These are phyloP conservation scores for Leiothrix lutea DNA, from an alignment of 2,113 vertebrate species.

Conservation along the genomic window DNA sequence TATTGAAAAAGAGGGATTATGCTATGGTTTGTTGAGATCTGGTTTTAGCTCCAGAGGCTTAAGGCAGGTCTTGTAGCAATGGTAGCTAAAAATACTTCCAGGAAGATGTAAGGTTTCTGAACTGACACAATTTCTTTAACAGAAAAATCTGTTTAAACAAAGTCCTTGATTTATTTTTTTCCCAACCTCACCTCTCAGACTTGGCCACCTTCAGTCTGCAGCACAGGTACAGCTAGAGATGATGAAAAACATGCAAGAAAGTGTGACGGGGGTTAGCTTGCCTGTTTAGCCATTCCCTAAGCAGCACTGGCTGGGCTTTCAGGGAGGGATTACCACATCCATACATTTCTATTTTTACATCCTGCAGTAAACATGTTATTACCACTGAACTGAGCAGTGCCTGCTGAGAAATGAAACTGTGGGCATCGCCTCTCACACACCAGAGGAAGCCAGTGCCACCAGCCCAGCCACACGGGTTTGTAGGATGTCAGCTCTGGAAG, in stretches of 20 bases:
- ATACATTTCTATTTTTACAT: constrained; percentile 39
- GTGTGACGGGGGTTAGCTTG: neutral
- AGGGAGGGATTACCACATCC: constrained; percentile 11
- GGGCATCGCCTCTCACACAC: neutral
- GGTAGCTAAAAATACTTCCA: neutral
- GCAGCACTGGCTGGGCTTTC: neutral
- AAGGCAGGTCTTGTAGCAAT: neutral
- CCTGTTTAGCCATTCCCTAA: neutral
- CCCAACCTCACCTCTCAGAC: neutral
- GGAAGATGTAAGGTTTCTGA: neutral
- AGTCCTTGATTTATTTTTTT: neutral
- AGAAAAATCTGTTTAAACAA: neutral
- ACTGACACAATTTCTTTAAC: neutral
- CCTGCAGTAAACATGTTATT: constrained; percentile 47
- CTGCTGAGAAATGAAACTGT: neutral
- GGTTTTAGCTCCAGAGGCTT: neutral
- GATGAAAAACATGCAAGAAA: neutral
- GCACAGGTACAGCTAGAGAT: neutral
- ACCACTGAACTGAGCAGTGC: neutral
- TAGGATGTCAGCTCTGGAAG: rapidly evolving
- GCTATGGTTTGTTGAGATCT: neutral
- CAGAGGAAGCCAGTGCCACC: neutral
- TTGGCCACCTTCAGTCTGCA: neutral
- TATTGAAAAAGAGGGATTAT: neutral
- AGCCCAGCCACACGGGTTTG: neutral